Percentiles rank a stretch among this genome's conserved stretches.
Evolutionary conservation across 2,888 invertebrate species (phyloP).

Genomic region (Melipona bicolor): DNA sequence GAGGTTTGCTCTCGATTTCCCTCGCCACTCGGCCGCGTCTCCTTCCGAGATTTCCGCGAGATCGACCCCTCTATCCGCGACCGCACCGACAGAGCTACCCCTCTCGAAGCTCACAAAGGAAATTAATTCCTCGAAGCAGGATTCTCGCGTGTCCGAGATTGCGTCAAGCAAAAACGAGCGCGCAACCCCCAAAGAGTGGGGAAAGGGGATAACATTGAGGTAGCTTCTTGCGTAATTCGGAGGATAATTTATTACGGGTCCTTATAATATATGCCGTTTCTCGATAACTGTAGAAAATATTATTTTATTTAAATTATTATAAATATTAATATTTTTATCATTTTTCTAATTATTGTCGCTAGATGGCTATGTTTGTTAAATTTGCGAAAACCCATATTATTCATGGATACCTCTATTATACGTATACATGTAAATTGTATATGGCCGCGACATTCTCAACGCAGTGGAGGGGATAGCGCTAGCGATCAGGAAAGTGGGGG

Average conservation of each 20-base stretch:
- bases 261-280: too few relatives aligned
- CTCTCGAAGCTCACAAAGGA: constrained; percentile 76
- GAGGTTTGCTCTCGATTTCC: not conserved
- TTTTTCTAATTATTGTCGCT: too few relatives aligned
- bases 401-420: too few relatives aligned
- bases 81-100: constrained; percentile 3
- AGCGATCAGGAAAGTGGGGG: too few relatives aligned
- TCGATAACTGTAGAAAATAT: too few relatives aligned
- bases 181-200: constrained; percentile 1
- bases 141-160: constrained; percentile 57
- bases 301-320: too few relatives aligned
- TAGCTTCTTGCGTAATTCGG: constrained; percentile 42
- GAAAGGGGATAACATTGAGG: constrained; percentile 22
- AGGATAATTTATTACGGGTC: not conserved
- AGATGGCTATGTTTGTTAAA: too few relatives aligned
- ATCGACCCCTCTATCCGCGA: constrained; percentile 69
- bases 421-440: too few relatives aligned
- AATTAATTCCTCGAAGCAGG: constrained; percentile 74
- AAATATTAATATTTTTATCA: too few relatives aligned
- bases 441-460: too few relatives aligned
- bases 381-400: too few relatives aligned
- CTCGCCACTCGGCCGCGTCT: not conserved
- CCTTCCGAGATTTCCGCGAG: constrained; percentile 53
- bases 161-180: constrained; percentile 45
- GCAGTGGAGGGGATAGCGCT: too few relatives aligned